Percentiles rank a stretch among this genome's conserved stretches.
phyloP scores from a whole-genome alignment of 2,797 vertebrate species.

The Gymnoscopelus braueri region DNA sequence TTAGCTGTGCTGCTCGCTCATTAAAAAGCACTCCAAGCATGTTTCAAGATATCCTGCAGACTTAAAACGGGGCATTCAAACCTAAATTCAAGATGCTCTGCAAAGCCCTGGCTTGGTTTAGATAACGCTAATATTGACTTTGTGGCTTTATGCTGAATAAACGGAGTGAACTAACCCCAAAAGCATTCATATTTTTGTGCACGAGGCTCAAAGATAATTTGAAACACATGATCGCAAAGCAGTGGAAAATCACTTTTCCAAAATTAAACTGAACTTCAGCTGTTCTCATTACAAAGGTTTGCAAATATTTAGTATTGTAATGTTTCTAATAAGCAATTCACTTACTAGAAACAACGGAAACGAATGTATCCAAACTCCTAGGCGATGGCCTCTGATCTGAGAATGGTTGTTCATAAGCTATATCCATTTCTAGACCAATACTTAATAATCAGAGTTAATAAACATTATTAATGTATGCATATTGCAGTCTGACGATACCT shows the following conservation, averaged over 20 bases:
- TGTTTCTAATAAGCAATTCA: too few species aligned
- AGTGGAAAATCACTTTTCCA: slow-evolving; percentile 51
- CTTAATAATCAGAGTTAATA: too few species aligned
- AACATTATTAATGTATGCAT: too few species aligned
- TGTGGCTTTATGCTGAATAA: slow-evolving; percentile 32
- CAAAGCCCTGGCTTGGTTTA: slow-evolving; percentile 22
- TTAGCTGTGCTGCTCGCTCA: slow-evolving; percentile 57
- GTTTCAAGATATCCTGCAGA: slow-evolving; percentile 48
- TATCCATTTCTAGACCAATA: too few species aligned
- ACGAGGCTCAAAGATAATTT: neutral
- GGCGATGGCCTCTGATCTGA: too few species aligned
- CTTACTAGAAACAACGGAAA: too few species aligned
- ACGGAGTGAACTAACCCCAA: slow-evolving; percentile 17
- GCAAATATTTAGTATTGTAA: too few species aligned
- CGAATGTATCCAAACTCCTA: too few species aligned
- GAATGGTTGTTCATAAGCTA: too few species aligned
- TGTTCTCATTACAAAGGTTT: slow-evolving; percentile 1
- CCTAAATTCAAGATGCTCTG: slow-evolving; percentile 17
- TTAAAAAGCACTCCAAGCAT: slow-evolving; percentile 54
- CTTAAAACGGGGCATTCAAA: slow-evolving; percentile 36
- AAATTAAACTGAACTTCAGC: slow-evolving; percentile 27
- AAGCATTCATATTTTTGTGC: slow-evolving; percentile 15
- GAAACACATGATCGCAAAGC: slow-evolving; percentile 23
- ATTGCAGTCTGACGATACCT: too few species aligned
- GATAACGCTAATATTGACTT: slow-evolving; percentile 51